phyloP scores from a whole-genome alignment of 2,888 invertebrate species.

The Anarsia innoxiella region DNA sequence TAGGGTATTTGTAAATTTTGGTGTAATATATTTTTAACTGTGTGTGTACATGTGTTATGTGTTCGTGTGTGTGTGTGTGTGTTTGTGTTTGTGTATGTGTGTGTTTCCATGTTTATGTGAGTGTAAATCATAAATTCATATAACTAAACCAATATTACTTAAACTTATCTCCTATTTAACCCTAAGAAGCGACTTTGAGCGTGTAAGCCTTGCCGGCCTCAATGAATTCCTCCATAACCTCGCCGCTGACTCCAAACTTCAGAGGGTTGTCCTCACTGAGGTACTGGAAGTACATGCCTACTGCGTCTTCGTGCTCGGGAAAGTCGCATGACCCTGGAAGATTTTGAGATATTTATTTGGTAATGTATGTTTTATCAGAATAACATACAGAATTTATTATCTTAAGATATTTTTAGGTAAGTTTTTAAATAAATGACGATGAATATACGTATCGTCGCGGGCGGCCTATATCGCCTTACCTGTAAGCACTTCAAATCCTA shows the following conservation, averaged over 20 bases:
- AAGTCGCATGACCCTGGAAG: slow-evolving; percentile 54
- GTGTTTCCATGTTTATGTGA: not conserved
- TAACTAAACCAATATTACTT: no score
- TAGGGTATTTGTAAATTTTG: not conserved
- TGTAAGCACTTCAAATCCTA: no score
- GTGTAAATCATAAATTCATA: no score
- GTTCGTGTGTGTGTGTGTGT: slow-evolving; percentile 1
- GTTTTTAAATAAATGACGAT: no score
- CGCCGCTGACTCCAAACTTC: slow-evolving; percentile 54
- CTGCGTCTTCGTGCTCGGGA: slow-evolving; percentile 56
- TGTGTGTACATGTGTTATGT: not conserved
- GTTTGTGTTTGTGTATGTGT: not conserved
- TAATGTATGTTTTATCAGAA: no score
- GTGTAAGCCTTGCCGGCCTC: slow-evolving; percentile 48
- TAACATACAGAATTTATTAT: no score
- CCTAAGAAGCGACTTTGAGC: slow-evolving; percentile 28
- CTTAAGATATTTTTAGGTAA: no score
- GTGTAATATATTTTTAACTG: not conserved
- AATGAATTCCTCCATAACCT: slow-evolving; percentile 59
- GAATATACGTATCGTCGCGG: no score
- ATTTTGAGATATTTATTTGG: no score
- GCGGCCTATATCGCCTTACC: no score
- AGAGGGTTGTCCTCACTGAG: slow-evolving; percentile 59
- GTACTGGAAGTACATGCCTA: slow-evolving; percentile 51
- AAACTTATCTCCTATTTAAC: not conserved